Evolutionary conservation across 2,888 invertebrate species (phyloP).

Genomic region (Chloroclystis v-ata): DNA sequence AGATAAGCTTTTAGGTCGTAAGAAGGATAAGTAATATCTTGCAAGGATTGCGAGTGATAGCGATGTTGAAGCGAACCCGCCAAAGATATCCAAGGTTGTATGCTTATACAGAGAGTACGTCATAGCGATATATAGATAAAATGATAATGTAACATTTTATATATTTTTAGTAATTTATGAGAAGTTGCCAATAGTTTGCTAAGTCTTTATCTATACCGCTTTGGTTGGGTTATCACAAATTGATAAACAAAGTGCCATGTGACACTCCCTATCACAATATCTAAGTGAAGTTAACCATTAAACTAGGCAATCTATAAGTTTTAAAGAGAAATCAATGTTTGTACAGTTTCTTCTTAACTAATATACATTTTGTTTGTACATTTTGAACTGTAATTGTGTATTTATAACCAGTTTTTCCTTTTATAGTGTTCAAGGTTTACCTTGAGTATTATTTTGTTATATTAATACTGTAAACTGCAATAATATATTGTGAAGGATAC

Average conservation of each 20-base stretch:
- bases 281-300: constrained; percentile 35
- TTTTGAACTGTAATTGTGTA: constrained; percentile 16
- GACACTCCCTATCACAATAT: constrained; percentile 69
- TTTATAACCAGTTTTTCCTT: constrained; percentile 15
- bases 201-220: constrained; percentile 67
- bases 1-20: constrained; percentile 69
- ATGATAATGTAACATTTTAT: constrained; percentile 38
- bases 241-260: constrained; percentile 71
- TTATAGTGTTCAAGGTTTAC: constrained; percentile 11
- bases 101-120: constrained; percentile 49
- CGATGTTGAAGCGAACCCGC: constrained; percentile 53
- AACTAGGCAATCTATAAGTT: constrained; percentile 15
- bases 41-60: constrained; percentile 38
- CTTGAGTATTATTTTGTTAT: constrained; percentile 18
- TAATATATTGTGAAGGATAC: constrained; percentile 34
- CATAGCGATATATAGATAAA: constrained; percentile 57
- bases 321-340: constrained; percentile 12
- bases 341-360: constrained; percentile 13
- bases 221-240: constrained; percentile 68
- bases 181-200: constrained; percentile 61
- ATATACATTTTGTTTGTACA: constrained; percentile 13
- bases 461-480: constrained; percentile 11
- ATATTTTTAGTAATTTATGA: constrained; percentile 44
- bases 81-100: constrained; percentile 63
- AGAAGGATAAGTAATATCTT: constrained; percentile 54